Evolutionary conservation across 2,888 invertebrate genomes (phyloP).

Genomic region (Stenurella melanura): DNA sequence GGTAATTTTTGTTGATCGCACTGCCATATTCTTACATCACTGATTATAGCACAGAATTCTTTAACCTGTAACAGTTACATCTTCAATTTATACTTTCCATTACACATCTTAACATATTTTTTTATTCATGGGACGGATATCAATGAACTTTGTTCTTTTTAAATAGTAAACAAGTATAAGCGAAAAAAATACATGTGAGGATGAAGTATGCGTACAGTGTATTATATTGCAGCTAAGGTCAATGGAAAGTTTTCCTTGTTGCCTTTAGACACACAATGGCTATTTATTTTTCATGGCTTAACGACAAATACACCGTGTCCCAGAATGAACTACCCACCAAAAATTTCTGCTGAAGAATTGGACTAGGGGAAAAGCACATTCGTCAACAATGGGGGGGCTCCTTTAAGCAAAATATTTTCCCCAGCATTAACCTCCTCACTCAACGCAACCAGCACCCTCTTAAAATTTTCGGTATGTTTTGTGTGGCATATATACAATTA

Average conservation of each 20-base stretch:
- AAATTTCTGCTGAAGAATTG: too few species aligned
- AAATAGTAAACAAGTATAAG: conserved; percentile 52
- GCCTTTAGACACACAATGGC: conserved; percentile 26
- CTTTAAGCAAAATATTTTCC: too few species aligned
- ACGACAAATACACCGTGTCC: not conserved
- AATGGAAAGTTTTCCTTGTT: conserved; percentile 42
- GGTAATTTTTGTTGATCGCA: not conserved
- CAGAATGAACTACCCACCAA: too few species aligned
- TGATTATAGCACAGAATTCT: conserved; percentile 4
- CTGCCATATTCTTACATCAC: not conserved
- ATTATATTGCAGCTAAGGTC: conserved; percentile 39
- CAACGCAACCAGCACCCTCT: too few species aligned
- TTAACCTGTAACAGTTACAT: conserved; percentile 7
- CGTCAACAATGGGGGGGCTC: too few species aligned
- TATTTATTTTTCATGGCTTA: conserved; percentile 34
- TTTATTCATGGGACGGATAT: conserved; percentile 49
- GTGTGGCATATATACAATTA: too few species aligned
- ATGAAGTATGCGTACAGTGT: conserved; percentile 27
- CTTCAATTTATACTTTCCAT: conserved; percentile 7
- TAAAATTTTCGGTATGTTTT: too few species aligned
- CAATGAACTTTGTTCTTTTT: conserved; percentile 52
- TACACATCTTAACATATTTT: conserved; percentile 46
- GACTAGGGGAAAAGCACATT: too few species aligned
- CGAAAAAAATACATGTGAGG: conserved; percentile 41
- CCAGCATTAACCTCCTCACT: too few species aligned